Percentiles rank a stretch among this genome's conserved stretches.
These are phyloP conservation scores for Formica aserva DNA, from an alignment of 2,888 invertebrate species.

Conservation along the genomic window DNA sequence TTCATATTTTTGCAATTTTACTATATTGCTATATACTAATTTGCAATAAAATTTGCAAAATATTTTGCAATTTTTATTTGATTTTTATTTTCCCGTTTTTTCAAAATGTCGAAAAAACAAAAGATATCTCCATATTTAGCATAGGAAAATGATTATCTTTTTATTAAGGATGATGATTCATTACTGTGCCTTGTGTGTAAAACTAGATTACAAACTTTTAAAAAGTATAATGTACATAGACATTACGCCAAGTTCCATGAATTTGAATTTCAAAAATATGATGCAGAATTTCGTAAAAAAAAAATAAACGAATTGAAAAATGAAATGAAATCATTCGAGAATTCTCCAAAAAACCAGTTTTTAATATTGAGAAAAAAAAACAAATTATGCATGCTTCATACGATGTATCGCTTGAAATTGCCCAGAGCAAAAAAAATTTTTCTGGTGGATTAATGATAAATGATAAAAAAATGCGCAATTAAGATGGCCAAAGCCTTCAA, in stretches of 20 bases:
- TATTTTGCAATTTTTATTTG: background rate
- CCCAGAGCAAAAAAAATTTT: background rate
- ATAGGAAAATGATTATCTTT: slow-evolving; percentile 7
- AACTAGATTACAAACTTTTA: slow-evolving; percentile 5
- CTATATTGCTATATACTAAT: too few relatives aligned
- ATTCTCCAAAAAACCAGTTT: background rate
- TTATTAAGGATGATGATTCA: slow-evolving; percentile 2
- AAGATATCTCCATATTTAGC: background rate
- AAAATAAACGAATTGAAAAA: background rate
- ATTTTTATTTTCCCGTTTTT: background rate
- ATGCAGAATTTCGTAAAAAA: background rate
- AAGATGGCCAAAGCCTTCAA: too few relatives aligned
- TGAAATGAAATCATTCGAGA: background rate
- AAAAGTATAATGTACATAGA: slow-evolving; percentile 10
- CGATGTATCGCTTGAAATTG: slow-evolving; percentile 27
- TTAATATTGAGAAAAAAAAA: background rate
- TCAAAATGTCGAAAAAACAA: background rate
- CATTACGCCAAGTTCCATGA: slow-evolving; percentile 2
- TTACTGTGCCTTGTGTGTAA: slow-evolving; percentile 19
- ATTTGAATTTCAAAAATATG: background rate
- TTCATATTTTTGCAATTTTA: too few relatives aligned
- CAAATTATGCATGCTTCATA: slow-evolving; percentile 17
- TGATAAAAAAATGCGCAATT: background rate
- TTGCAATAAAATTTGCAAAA: background rate
- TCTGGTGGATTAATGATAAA: background rate